Conservation (phyloP, 2,888 invertebrate genomes). For the Rhaphigaster nebulosa region DNA sequence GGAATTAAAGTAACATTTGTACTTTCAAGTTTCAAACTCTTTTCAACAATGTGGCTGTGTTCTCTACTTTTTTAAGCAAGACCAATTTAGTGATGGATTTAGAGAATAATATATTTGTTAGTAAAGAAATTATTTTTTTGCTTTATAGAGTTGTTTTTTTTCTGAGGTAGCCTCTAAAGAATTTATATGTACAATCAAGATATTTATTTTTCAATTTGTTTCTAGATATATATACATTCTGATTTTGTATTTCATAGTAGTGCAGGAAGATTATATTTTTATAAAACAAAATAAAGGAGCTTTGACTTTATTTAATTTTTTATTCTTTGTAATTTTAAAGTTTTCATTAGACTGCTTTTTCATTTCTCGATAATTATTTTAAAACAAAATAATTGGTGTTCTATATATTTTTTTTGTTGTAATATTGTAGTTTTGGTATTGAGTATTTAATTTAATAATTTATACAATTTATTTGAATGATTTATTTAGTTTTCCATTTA, state of each 20-base stretch:
- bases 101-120: conserved; percentile 12
- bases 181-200: conserved; percentile 12
- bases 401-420: neutral
- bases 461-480: neutral
- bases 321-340: neutral
- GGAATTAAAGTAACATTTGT: neutral
- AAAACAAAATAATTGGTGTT: neutral
- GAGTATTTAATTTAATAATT: neutral
- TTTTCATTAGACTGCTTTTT: neutral
- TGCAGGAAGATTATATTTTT: conserved; percentile 41
- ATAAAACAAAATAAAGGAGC: conserved; percentile 22
- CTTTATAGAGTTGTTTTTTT: neutral
- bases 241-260: neutral
- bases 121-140: neutral
- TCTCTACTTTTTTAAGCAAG: conserved; percentile 26
- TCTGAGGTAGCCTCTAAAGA: neutral
- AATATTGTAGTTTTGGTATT: neutral
- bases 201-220: neutral
- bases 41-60: conserved; percentile 20
- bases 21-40: conserved; percentile 1
- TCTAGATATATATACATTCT: neutral
- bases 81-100: conserved; percentile 15
- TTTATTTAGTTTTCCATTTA: neutral
- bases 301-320: conserved; percentile 9
- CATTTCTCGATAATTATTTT: neutral